These are phyloP conservation scores for Ditylenchus weischeri DNA, from an alignment of 2,888 invertebrate species.

Conservation along the genomic window DNA sequence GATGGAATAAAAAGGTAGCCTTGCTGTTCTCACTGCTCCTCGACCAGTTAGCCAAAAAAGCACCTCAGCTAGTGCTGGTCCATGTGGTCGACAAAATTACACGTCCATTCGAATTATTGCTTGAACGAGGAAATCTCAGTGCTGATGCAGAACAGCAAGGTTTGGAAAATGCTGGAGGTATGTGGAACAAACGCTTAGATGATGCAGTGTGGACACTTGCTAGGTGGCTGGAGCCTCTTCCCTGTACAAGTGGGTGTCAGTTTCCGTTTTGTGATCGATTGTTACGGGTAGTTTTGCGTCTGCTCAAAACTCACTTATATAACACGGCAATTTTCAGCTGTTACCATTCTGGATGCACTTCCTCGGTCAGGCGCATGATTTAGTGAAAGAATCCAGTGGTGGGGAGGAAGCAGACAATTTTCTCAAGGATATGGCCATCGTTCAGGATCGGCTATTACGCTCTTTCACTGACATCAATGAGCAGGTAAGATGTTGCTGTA, in stretches of 20 bases:
- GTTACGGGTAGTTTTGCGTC: neutral
- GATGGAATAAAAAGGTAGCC: constrained; percentile 3
- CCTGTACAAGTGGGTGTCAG: neutral
- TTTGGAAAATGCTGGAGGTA: neutral
- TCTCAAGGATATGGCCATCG: neutral
- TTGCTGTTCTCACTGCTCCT: constrained; percentile 18
- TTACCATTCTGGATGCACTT: constrained; percentile 16
- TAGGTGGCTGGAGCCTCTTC: constrained; percentile 6
- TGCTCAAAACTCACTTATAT: neutral
- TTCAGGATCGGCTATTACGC: neutral
- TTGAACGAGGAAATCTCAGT: constrained; percentile 18
- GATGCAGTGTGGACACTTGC: constrained; percentile 10
- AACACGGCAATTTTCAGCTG: neutral
- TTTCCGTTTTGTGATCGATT: constrained; percentile 1
- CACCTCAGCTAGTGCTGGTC: constrained; percentile 18
- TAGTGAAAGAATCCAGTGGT: neutral
- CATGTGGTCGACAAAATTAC: constrained; percentile 23
- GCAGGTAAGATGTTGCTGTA: neutral
- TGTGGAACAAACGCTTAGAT: constrained; percentile 6
- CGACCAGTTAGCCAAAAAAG: constrained; percentile 9
- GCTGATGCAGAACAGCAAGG: neutral
- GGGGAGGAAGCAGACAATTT: too few relatives aligned
- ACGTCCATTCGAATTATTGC: constrained; percentile 23
- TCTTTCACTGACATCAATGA: neutral
- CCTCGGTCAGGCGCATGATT: constrained; percentile 6